Evolutionary conservation across 2,888 invertebrate species (phyloP), one percentile per base, ranked within the genome.

Genomic region (Xylophagus ater): DNA sequence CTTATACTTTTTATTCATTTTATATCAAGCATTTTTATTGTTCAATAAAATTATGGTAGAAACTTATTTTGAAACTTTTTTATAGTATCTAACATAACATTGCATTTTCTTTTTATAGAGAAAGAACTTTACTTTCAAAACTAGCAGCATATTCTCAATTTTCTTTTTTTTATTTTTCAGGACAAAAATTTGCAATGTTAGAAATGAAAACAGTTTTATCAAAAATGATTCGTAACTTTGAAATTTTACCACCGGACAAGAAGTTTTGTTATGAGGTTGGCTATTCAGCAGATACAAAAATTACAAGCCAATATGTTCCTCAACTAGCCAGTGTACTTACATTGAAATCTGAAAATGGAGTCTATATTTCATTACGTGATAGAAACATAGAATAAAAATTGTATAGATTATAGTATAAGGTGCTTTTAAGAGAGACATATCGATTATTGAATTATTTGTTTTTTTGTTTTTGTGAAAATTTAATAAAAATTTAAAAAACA

Each of bases 171-270:
- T 14, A 4, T 20, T 19, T 40, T 30, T 7, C 9, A 33, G 68
- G 67, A 34, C 68, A 70, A 53, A 69, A 66, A 51, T 67, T 62
- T 54, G 70, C 62, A 28, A 59, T 71, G 55, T 53, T 73, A 51
- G 72, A 73, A 53, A 57, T 75, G 49, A 75, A 75, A 55, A 59
- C 67, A 0, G 57, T 63, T 0, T 40, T 74, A 3, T 68, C 72
- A 1, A 69, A 68, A 49, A 49, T 74, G 4, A 51, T 74, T 10
- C 66, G 69, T 36, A 57, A 63, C 26, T 74, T 70, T 46, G 57
- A 65, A 46, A 54, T 65, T 8, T 41, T 58, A 4, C 58, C 63
- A 1, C 53, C 60, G 0, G 37, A 53, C 19, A 57, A 57, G 39
- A 56, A 55, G 18, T 46, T 60, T n/a, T n/a, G 8, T n/a, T n/a